phyloP scores from a whole-genome alignment of 2,113 vertebrate genomes.

The Agelaius tricolor region DNA sequence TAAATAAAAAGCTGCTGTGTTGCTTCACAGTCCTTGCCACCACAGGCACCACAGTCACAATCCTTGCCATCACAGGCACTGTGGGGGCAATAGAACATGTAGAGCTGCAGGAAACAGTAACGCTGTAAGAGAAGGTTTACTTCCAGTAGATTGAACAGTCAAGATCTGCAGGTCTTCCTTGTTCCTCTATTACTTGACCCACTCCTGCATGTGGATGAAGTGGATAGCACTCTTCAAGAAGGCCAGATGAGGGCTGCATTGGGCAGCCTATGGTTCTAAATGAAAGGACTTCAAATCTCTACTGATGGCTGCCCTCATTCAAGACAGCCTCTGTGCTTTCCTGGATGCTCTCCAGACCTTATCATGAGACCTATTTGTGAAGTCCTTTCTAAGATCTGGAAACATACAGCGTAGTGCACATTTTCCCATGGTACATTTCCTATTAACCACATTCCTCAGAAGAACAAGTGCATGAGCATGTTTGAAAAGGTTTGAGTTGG shows the following conservation, averaged over 20 bases:
- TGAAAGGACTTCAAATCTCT: not conserved
- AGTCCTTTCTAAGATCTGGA: not conserved
- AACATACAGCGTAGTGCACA: too few species aligned
- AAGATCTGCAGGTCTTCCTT: not conserved
- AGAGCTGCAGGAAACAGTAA: not conserved
- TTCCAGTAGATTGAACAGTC: not conserved
- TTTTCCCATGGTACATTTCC: not conserved
- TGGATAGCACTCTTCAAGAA: not conserved
- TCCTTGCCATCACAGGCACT: not conserved
- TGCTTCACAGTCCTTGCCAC: not conserved
- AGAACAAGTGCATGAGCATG: rapidly evolving
- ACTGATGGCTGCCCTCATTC: not conserved
- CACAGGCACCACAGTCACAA: not conserved
- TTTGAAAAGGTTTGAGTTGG: not conserved
- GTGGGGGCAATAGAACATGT: not conserved
- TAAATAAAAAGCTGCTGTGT: not conserved
- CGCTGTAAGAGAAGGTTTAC: not conserved
- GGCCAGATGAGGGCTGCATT: not conserved
- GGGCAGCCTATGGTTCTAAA: not conserved
- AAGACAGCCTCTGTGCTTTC: not conserved
- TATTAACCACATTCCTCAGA: not conserved
- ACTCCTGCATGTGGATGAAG: not conserved
- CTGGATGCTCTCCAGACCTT: not conserved
- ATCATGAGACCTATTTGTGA: not conserved
- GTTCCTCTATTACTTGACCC: not conserved